phyloP scores from a whole-genome alignment of 2,113 vertebrate species.

The Egretta garzetta region DNA sequence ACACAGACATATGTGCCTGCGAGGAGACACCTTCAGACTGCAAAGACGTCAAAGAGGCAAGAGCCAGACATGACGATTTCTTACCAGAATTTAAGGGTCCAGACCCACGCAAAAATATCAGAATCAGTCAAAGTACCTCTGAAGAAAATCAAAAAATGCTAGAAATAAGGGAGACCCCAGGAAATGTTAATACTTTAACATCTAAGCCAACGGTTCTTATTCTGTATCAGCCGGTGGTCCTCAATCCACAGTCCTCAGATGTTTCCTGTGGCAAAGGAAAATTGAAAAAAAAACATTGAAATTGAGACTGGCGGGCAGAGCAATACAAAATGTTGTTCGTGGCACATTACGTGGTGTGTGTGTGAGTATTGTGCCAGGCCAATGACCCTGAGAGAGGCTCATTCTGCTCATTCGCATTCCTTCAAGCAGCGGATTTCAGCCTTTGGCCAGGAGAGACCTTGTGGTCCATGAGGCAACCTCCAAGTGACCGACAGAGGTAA shows the following conservation, averaged over 20 bases:
- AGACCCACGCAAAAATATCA: background rate
- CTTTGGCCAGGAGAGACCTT: background rate
- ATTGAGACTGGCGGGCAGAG: background rate
- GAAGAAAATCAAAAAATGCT: background rate
- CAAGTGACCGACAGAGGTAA: background rate
- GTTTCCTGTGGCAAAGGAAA: background rate
- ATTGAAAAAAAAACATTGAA: background rate
- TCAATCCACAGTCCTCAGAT: rapidly evolving
- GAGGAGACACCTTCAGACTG: rapidly evolving
- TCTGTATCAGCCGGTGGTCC: rapidly evolving
- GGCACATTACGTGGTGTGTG: background rate
- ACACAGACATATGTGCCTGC: rapidly evolving
- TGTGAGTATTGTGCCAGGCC: background rate
- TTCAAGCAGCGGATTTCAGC: background rate
- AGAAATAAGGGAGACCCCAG: background rate
- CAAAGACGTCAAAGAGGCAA: background rate
- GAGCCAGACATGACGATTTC: background rate
- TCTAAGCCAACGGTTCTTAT: background rate
- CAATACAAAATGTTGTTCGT: background rate
- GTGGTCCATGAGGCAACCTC: background rate
- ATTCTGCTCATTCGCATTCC: background rate
- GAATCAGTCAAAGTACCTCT: background rate
- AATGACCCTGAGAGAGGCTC: background rate
- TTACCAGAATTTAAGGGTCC: background rate
- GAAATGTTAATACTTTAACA: background rate